Evolutionary conservation across 2,888 invertebrate species (phyloP).

Genomic region (Halocaridina rubra): DNA sequence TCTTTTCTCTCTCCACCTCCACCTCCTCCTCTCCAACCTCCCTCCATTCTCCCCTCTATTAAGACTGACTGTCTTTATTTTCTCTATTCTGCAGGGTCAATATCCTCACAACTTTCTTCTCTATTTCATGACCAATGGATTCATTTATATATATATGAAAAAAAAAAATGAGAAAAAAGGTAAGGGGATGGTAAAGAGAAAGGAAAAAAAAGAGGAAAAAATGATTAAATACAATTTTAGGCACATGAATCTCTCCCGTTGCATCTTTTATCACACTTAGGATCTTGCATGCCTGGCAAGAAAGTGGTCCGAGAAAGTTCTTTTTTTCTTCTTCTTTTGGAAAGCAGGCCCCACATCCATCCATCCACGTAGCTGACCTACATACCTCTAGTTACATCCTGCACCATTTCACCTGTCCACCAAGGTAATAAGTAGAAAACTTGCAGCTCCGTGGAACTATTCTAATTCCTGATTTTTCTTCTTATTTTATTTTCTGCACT

Average conservation of each 20-base stretch:
- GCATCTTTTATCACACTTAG: background rate
- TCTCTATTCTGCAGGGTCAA: conserved; percentile 9
- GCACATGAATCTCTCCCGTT: no score
- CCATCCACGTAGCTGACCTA: background rate
- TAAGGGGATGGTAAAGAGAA: background rate
- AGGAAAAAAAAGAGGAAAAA: background rate
- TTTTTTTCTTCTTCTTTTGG: background rate
- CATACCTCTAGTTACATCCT: background rate
- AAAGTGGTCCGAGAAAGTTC: background rate
- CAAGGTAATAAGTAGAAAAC: background rate
- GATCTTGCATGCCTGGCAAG: background rate
- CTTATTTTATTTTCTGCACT: no score
- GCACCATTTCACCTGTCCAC: background rate
- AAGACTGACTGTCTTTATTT: conserved; percentile 1
- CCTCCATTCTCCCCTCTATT: background rate
- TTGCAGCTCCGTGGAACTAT: no score
- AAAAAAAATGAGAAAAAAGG: background rate
- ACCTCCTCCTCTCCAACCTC: background rate
- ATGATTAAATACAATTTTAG: background rate
- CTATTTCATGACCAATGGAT: background rate
- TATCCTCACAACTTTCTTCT: background rate
- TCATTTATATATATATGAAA: background rate
- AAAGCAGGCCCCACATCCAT: background rate
- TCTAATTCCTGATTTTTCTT: no score
- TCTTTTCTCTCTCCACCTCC: background rate